A percentile compares a stretch with the other conserved stretches of the same genome.
These are phyloP conservation scores for Thomomys bottae DNA, from an alignment of 2,113 vertebrate species.

Conservation along the genomic window DNA sequence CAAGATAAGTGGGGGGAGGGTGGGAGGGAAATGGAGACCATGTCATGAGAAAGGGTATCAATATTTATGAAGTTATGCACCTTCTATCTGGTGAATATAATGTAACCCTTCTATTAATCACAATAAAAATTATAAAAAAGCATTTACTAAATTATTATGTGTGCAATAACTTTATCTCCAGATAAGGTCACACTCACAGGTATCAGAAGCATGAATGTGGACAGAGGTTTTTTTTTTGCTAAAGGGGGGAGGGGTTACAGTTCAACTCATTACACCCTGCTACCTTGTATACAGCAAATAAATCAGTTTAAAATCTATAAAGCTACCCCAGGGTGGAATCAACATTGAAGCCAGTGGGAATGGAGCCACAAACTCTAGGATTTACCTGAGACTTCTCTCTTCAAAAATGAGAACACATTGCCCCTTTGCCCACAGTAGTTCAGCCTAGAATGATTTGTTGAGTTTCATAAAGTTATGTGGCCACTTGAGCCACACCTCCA, in stretches of 20 bases:
- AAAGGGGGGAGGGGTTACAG: neutral
- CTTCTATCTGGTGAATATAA: too few species aligned
- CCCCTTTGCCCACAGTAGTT: neutral
- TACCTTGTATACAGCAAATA: neutral
- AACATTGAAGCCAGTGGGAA: neutral
- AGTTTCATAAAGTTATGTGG: neutral
- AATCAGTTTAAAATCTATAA: conserved; percentile 3
- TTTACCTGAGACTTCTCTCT: conserved; percentile 10
- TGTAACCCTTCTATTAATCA: too few species aligned
- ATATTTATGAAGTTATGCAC: too few species aligned
- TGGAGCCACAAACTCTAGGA: neutral
- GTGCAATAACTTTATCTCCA: neutral
- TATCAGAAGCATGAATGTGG: neutral
- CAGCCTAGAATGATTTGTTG: neutral
- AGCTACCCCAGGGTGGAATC: neutral
- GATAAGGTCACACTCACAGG: neutral
- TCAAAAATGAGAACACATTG: neutral
- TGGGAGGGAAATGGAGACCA: too few species aligned
- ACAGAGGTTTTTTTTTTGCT: neutral
- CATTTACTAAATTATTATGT: too few species aligned
- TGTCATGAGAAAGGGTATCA: too few species aligned
- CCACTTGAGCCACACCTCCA: too few species aligned
- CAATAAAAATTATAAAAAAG: too few species aligned
- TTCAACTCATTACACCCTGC: neutral
- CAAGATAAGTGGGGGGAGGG: too few species aligned